These are phyloP conservation scores for Takifugu ocellatus DNA, from an alignment of 2,797 vertebrate species.

Conservation along the genomic window DNA sequence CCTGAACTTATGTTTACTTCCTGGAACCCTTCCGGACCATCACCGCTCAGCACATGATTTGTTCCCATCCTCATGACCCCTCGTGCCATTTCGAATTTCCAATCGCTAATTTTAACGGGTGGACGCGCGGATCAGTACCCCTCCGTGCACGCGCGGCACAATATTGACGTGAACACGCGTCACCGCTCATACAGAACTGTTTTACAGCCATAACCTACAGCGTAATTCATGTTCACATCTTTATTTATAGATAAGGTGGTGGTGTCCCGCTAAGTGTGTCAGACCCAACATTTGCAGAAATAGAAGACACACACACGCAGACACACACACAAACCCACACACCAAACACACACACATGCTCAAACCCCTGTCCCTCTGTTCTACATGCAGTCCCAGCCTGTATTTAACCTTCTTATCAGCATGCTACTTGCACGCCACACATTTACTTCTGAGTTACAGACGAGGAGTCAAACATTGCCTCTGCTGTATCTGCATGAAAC, in stretches of 20 bases:
- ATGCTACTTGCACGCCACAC: slow-evolving; percentile 42
- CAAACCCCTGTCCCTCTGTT: slow-evolving; percentile 40
- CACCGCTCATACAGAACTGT: too few species aligned
- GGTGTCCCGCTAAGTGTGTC: too few species aligned
- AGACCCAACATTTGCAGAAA: too few species aligned
- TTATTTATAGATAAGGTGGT: too few species aligned
- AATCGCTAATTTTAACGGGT: too few species aligned
- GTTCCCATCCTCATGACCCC: too few species aligned
- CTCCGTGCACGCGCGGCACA: neutral
- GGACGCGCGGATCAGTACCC: neutral
- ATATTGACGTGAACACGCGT: neutral
- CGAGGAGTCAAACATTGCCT: slow-evolving; percentile 46
- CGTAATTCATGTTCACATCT: neutral
- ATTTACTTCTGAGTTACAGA: slow-evolving; percentile 58
- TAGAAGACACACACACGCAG: too few species aligned
- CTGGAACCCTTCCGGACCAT: neutral
- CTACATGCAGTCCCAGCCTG: slow-evolving; percentile 46
- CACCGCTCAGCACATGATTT: too few species aligned
- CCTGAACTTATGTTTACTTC: neutral
- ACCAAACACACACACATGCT: slow-evolving; percentile 3
- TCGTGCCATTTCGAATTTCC: too few species aligned
- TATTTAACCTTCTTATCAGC: slow-evolving; percentile 61
- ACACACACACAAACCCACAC: neutral
- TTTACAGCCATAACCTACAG: neutral
- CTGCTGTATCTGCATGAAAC: slow-evolving; percentile 5